phyloP scores from a whole-genome alignment of 2,888 invertebrate genomes.

The Anoncus sp. region DNA sequence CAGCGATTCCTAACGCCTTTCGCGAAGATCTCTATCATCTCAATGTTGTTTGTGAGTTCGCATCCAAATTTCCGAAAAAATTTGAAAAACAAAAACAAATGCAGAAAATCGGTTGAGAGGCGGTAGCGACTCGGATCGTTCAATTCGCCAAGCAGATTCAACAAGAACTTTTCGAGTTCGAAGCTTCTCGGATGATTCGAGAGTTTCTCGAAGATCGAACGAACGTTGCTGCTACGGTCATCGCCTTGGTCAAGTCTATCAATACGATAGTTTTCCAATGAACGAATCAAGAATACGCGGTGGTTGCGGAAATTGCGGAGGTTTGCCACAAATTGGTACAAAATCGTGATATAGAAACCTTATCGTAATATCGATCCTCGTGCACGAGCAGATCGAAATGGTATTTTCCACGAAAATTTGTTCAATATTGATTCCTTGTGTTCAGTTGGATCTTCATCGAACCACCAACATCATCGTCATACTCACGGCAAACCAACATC shows the following conservation, averaged over 20 bases:
- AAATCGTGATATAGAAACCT: too few relatives aligned
- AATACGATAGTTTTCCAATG: constrained; percentile 22
- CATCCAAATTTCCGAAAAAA: constrained; percentile 17
- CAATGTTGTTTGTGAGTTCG: constrained; percentile 95
- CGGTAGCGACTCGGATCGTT: constrained; percentile 43
- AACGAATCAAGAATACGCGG: constrained; percentile 41
- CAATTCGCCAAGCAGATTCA: background rate
- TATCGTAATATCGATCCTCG: constrained; percentile 17
- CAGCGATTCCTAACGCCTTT: constrained; percentile 89
- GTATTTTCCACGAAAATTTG: constrained; percentile 49
- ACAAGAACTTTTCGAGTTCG: background rate
- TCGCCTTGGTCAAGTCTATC: too few relatives aligned
- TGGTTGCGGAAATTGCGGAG: constrained; percentile 62
- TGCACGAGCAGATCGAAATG: background rate
- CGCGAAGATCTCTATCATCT: constrained; percentile 93
- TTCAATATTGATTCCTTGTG: constrained; percentile 4
- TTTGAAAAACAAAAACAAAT: background rate
- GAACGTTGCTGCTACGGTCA: constrained; percentile 9
- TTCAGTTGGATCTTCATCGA: background rate
- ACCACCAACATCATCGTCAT: constrained; percentile 26
- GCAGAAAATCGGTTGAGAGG: constrained; percentile 49
- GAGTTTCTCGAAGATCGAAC: constrained; percentile 1
- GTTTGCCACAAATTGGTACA: constrained; percentile 44
- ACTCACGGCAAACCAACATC: too few relatives aligned
- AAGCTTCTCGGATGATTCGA: constrained; percentile 28